These are phyloP conservation scores for Lepidurus arcticus DNA, from an alignment of 1,140 invertebrate genomes.

Conservation along the genomic window DNA sequence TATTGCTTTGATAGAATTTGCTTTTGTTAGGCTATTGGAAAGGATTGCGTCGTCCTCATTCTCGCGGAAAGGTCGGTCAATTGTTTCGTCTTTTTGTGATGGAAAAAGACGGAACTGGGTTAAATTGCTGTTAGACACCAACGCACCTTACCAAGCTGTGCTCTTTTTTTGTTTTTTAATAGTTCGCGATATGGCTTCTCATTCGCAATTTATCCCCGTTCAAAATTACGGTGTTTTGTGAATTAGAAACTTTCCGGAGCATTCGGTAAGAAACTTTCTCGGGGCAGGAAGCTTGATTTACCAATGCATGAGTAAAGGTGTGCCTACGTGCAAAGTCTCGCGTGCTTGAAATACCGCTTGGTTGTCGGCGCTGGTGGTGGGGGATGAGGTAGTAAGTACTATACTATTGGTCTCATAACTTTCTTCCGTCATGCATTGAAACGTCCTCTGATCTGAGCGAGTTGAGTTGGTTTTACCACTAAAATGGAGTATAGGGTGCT, in stretches of 20 bases:
- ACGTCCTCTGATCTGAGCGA: not conserved
- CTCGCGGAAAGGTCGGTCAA: conserved; percentile 13
- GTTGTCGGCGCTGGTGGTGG: not conserved
- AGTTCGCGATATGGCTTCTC: not conserved
- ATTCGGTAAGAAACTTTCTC: not conserved
- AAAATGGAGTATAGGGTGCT: not conserved
- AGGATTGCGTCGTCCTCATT: not conserved
- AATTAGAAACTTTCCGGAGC: not conserved
- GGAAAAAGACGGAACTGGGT: not conserved
- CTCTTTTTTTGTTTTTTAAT: not conserved
- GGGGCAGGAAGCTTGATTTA: not conserved
- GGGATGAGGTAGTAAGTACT: not conserved
- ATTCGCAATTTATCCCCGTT: too few species aligned
- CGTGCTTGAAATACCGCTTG: not conserved
- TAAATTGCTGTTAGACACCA: not conserved
- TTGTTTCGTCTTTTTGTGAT: not conserved
- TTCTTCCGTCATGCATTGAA: not conserved
- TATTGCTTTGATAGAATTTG: not conserved
- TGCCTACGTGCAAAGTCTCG: conserved; percentile 7
- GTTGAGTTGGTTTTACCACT: too few species aligned
- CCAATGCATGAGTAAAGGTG: not conserved
- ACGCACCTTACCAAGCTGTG: not conserved
- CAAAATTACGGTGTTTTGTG: too few species aligned
- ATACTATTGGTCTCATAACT: not conserved
- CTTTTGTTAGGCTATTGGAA: not conserved